Evolutionary conservation across 2,888 invertebrate genomes (phyloP), one percentile per base, ranked within the genome.

Genomic region (Heliconius erato): DNA sequence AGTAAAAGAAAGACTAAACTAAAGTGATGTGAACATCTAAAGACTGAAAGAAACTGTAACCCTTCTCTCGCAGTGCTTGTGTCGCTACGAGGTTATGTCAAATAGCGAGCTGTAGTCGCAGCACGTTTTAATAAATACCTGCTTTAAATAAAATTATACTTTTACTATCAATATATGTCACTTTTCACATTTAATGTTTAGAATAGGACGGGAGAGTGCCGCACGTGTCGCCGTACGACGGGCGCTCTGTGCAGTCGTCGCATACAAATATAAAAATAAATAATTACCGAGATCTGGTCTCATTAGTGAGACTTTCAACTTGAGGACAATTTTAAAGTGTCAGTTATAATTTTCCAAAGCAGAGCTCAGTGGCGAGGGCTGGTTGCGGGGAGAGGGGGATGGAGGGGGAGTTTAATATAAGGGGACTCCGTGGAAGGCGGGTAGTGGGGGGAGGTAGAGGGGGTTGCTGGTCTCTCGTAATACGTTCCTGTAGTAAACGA

Each of bases 281-380:
- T 79, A 79, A 79, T 79, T 79, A 79, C 79, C 59, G 44, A 49
- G 79, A 72, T 63, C 44, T 44, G 74, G 74, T 65, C 74, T 80
- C 67, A 74, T 74, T 74, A 74, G 67, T 65, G 80, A 74, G 54
- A 35, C 28, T 74, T 68, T 67, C 67, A 44, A 78, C 16, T 67
- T 40, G 67, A 65, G 26, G 40, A 80, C 35, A 49, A 65, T 74
- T 80, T 63, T 65, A 26, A 80, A 74, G 59, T 65, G 80, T 80
- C 28, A 49, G 72, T 74, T 80, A 74, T 74, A 74, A 78, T 78
- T 78, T 67, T 44, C 78, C 67, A 28, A 78, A 78, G 65, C 35
- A 65, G 65, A 65, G 44, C 65, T 63, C 40, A 12, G 74, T 1
- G 40, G 40, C 19, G 44, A 67, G 19, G 19, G 49, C 19, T 19